Percentiles rank a stretch among this genome's conserved stretches.
phyloP scores from a whole-genome alignment of 1,140 invertebrate genomes.

The Papilio machaon region DNA sequence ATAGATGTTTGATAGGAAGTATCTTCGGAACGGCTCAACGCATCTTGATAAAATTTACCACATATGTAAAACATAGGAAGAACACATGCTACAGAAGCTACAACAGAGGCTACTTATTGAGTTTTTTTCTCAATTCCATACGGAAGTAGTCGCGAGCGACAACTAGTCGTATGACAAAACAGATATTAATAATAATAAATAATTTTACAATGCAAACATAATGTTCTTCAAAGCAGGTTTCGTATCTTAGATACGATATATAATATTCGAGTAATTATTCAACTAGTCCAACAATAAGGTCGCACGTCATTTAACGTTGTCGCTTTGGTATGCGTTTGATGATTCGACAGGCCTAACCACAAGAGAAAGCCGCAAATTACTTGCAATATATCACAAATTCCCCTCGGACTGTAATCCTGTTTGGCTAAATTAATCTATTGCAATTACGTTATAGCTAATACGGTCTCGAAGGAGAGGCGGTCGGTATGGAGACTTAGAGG shows the following conservation, averaged over 20 bases:
- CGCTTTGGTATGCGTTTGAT: slow-evolving; percentile 15
- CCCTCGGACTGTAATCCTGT: slow-evolving; percentile 22
- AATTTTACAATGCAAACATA: not conserved
- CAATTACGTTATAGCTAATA: slow-evolving; percentile 24
- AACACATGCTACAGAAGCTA: too few relatives aligned
- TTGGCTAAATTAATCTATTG: slow-evolving; percentile 27
- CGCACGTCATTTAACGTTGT: not conserved
- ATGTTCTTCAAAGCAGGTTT: not conserved
- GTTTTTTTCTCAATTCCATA: too few relatives aligned
- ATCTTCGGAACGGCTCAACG: too few relatives aligned
- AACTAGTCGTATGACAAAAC: too few relatives aligned
- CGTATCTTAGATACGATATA: not conserved
- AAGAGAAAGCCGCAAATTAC: slow-evolving; percentile 24
- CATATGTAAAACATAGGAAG: too few relatives aligned
- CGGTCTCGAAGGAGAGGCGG: slow-evolving; percentile 1
- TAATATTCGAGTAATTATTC: not conserved
- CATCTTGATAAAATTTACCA: too few relatives aligned
- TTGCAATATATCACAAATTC: slow-evolving; percentile 23
- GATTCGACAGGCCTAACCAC: slow-evolving; percentile 20
- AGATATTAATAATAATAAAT: too few relatives aligned
- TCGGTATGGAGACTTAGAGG: not conserved
- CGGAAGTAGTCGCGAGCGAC: too few relatives aligned
- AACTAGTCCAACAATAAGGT: not conserved
- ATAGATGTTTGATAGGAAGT: too few relatives aligned
- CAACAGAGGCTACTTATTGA: too few relatives aligned